Conservation (phyloP, 2,113 vertebrate species). For the Leptocoma aspasia region DNA sequence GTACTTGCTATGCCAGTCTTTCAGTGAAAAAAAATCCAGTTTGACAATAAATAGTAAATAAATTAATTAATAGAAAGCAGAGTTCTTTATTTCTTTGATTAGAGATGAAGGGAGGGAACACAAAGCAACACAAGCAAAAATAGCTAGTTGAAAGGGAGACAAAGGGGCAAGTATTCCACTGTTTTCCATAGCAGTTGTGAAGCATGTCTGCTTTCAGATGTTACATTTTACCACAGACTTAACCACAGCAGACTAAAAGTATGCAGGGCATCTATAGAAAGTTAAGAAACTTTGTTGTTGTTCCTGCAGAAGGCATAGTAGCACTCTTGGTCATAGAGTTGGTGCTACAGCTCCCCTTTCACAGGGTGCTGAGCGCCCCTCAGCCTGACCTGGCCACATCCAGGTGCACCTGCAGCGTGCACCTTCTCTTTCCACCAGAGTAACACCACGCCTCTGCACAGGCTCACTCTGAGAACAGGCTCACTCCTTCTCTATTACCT, state of each 20-base stretch:
- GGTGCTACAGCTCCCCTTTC: not conserved
- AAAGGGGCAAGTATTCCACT: not conserved
- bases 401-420: not conserved
- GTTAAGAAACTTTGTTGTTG: not conserved
- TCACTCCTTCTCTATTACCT: not conserved
- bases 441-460: not conserved
- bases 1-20: not conserved
- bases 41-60: not conserved
- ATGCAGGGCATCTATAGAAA: not conserved
- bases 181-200: not conserved
- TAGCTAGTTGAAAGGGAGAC: not conserved
- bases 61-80: not conserved
- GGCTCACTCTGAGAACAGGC: no score
- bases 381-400: fast-evolving
- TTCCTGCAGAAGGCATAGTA: not conserved
- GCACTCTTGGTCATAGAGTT: not conserved
- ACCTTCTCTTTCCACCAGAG: fast-evolving
- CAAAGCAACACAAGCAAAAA: not conserved
- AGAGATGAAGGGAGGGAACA: not conserved
- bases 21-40: not conserved
- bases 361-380: not conserved
- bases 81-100: not conserved
- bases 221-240: not conserved
- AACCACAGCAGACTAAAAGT: not conserved
- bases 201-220: not conserved